A percentile compares a stretch with the other conserved stretches of the same genome.
These are phyloP conservation scores for Syngnathus typhle DNA, from an alignment of 2,113 vertebrate genomes.

Conservation along the genomic window DNA sequence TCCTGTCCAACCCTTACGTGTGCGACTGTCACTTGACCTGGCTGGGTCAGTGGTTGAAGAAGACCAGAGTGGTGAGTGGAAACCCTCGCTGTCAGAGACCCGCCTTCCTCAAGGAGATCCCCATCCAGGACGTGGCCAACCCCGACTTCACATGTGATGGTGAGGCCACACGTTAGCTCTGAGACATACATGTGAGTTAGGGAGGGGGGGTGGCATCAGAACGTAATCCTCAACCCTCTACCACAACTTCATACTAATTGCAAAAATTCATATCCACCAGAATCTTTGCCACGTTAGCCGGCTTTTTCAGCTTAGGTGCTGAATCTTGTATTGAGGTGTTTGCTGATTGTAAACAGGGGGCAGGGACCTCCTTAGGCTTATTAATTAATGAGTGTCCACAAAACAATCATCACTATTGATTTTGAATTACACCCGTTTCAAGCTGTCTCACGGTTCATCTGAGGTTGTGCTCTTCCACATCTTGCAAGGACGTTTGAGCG, in stretches of 20 bases:
- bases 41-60: conserved; percentile 94
- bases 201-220: background rate
- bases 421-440: background rate
- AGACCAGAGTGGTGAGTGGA: conserved; percentile 90
- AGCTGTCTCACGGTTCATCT: background rate
- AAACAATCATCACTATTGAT: background rate
- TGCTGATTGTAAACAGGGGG: too few species aligned
- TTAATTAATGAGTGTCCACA: background rate
- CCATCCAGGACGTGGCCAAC: conserved; percentile 92
- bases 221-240: background rate
- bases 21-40: conserved; percentile 97
- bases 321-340: too few species aligned
- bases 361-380: too few species aligned
- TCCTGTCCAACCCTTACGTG: conserved; percentile 93
- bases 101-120: conserved; percentile 95
- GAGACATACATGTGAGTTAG: background rate
- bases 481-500: background rate
- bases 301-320: too few species aligned
- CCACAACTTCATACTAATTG: background rate
- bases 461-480: background rate
- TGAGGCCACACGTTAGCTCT: conserved; percentile 47
- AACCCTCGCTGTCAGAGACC: conserved; percentile 97
- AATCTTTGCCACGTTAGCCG: too few species aligned
- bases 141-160: conserved; percentile 97
- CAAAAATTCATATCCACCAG: too few species aligned